Percentiles rank a stretch among this genome's conserved stretches.
Evolutionary conservation across 2,797 vertebrate genomes (phyloP).

Genomic region (Loris lydekkerianus): DNA sequence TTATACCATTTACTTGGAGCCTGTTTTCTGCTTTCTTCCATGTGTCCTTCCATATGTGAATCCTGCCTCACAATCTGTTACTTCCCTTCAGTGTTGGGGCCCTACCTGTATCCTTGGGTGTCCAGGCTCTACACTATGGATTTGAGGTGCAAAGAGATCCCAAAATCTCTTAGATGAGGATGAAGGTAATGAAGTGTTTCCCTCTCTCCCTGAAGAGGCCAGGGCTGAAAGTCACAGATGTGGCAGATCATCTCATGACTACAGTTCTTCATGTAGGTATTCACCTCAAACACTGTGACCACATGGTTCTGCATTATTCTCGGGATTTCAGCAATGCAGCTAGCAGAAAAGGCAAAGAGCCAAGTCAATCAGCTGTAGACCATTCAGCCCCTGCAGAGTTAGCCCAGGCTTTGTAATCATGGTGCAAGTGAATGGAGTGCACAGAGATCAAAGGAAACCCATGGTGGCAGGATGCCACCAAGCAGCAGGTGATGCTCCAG

Average conservation of each 20-base stretch:
- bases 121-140: not conserved
- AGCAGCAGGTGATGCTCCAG: not conserved
- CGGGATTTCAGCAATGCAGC: not conserved
- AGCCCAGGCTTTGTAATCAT: not conserved
- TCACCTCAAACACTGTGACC: not conserved
- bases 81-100: not conserved
- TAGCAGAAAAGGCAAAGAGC: not conserved
- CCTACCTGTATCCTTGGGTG: not conserved
- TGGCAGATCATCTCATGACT: not conserved
- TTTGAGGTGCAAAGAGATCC: not conserved
- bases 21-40: not conserved
- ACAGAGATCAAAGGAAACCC: rapidly evolving
- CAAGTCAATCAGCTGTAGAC: not conserved
- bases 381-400: rapidly evolving
- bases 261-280: rapidly evolving
- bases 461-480: no score
- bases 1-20: not conserved
- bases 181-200: not conserved
- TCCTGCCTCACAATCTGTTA: not conserved
- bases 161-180: not conserved
- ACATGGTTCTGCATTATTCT: not conserved
- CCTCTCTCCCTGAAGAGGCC: not conserved
- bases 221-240: not conserved
- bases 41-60: not conserved
- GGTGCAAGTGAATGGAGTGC: not conserved